Evolutionary conservation across 2,113 vertebrate species (phyloP).

Genomic region (Periophthalmus modestus): DNA sequence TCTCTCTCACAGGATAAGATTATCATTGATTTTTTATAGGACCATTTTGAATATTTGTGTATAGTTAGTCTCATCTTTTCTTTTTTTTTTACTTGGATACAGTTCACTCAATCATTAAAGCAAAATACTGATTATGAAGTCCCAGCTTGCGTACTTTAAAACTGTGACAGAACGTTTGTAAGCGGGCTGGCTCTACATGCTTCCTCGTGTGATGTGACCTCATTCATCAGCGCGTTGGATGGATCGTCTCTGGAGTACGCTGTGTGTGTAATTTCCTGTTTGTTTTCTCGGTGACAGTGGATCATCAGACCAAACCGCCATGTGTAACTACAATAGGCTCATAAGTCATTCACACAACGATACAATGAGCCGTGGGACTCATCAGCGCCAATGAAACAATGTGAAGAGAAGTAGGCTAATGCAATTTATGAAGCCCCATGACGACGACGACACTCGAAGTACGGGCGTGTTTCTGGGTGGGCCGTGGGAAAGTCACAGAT

Average conservation of each 20-base stretch:
- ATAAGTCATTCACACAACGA: conserved; percentile 27
- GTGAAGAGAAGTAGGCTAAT: conserved; percentile 41
- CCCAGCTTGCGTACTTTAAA: neutral
- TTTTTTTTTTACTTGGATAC: too few relatives aligned
- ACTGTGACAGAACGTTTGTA: neutral
- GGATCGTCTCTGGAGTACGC: neutral
- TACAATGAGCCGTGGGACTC: conserved; percentile 30
- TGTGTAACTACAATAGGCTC: conserved; percentile 23
- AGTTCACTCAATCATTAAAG: too few relatives aligned
- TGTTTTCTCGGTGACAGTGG: conserved; percentile 29
- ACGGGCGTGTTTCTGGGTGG: neutral
- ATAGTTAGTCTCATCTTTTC: too few relatives aligned
- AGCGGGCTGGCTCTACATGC: neutral
- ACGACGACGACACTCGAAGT: conserved; percentile 3
- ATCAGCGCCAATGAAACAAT: conserved; percentile 37
- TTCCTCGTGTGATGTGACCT: neutral
- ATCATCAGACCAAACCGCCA: conserved; percentile 23
- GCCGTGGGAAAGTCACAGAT: too few relatives aligned
- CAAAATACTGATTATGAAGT: neutral
- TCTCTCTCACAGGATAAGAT: too few relatives aligned
- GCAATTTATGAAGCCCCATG: conserved; percentile 39
- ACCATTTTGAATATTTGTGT: too few relatives aligned
- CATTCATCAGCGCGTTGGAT: conserved; percentile 3
- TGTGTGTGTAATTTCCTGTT: conserved; percentile 47
- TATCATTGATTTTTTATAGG: too few relatives aligned